Evolutionary conservation across 2,888 invertebrate genomes (phyloP).

Genomic region (Rhyacophila evoluta): DNA sequence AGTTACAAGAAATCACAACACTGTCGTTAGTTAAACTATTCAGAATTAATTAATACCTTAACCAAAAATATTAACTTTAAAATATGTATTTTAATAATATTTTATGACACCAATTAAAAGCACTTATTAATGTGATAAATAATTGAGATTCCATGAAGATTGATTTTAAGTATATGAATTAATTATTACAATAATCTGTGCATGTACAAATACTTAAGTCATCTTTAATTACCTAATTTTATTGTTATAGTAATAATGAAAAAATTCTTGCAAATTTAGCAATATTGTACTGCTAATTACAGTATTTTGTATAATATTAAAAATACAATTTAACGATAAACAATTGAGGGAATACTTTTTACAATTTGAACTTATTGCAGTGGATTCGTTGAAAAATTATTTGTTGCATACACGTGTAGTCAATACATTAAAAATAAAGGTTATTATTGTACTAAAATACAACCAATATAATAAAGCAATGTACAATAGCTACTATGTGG

Average conservation of each 20-base stretch:
- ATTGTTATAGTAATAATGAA: not conserved
- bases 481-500: too few relatives aligned
- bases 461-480: not conserved
- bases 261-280: not conserved
- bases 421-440: not conserved
- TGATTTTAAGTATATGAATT: conserved; percentile 11
- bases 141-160: conserved; percentile 19
- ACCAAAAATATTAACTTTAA: conserved; percentile 9
- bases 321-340: not conserved
- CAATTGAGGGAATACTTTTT: not conserved
- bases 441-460: conserved; percentile 3
- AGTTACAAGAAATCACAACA: conserved; percentile 22
- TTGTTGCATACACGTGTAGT: not conserved
- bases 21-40: conserved; percentile 6
- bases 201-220: conserved; percentile 13
- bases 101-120: conserved; percentile 22
- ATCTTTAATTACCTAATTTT: not conserved
- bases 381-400: conserved; percentile 14
- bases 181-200: conserved; percentile 6
- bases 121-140: conserved; percentile 18
- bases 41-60: conserved; percentile 15
- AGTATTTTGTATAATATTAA: not conserved
- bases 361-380: conserved; percentile 15
- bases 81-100: not conserved
- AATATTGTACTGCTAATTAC: not conserved